Base-by-base conservation (phyloP, 2,888 invertebrate species). In the Hypena proboscidalis region DNA sequence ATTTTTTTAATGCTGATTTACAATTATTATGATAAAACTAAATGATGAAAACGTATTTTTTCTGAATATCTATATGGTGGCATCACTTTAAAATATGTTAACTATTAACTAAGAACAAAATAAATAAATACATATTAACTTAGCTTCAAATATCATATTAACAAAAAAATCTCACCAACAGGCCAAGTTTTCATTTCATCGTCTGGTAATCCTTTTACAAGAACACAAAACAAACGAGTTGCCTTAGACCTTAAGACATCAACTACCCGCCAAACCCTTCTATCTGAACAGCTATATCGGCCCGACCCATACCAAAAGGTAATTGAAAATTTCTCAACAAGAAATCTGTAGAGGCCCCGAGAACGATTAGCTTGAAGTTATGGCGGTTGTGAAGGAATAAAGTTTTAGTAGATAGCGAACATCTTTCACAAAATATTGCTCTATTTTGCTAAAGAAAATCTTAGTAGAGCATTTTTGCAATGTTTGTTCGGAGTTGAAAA, bases 311-410 rank as follows among this genome's bases (percentile, higher is more conserved):
- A 11, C 2, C 5, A 9, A 5, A 4, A 10, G 25, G 29, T 23
- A 47, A 35, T 48, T 41, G 38, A 35, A 45, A 39, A 40, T 32
- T 50, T 34, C 30, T 23, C 9, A 9, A 19, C 41, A 19, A 39
- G 10, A 37, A 41, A 29, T 21, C 9, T 30, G 5, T 3, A 29
- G 21, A 29, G 21, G 22, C 6, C 10, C 6, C 10, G 6, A 8
- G 1, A 30, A 27, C 40, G 44, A 58, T 51, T 44, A 45, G 19
- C 6, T 3, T n/a, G 2, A 23, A 59, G 35, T 47, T 43, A 48
- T 44, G 8, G 15, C 36, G n/a, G 10, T 15, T 8, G 3, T 25
- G 15, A 14, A 35, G 13, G 3, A 40, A 41, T 51, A 51, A 55
- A 60, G 27, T 48, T 55, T 33, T 8, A 42, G 6, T 38, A 47